phyloP scores from a whole-genome alignment of 2,797 vertebrate genomes.

The Oceanodroma leucorhoa region DNA sequence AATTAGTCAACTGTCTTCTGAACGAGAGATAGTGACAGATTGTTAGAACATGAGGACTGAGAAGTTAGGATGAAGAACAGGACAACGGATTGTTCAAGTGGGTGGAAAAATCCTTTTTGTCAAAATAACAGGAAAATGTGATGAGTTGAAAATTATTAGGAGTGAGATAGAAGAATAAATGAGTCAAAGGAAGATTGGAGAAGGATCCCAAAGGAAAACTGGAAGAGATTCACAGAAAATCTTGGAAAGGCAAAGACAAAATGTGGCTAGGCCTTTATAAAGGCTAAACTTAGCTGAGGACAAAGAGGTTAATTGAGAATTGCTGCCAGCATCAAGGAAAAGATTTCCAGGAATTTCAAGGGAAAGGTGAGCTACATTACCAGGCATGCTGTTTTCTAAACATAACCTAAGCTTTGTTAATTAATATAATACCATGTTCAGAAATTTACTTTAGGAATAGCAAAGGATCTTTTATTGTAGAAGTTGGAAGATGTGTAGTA shows the following conservation, averaged over 20 bases:
- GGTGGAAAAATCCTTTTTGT: not conserved
- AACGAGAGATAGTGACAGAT: not conserved
- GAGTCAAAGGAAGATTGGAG: not conserved
- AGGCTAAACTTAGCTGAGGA: not conserved
- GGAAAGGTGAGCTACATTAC: not conserved
- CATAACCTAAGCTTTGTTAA: not conserved
- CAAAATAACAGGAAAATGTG: not conserved
- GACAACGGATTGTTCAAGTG: not conserved
- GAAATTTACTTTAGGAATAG: not conserved
- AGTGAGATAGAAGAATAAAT: not conserved
- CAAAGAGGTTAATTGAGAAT: not conserved
- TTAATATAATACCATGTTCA: not conserved
- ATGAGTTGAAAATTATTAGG: not conserved
- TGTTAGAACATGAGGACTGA: not conserved
- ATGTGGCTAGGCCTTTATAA: not conserved
- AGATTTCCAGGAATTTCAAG: not conserved
- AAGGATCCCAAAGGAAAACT: not conserved
- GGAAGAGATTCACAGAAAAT: not conserved
- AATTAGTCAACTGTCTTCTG: not conserved
- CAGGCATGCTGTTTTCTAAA: not conserved
- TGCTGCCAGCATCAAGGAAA: not conserved
- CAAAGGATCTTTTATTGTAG: not conserved
- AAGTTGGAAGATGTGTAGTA: not conserved
- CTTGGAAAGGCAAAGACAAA: not conserved
- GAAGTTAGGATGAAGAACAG: not conserved